Evolutionary conservation across 2,797 vertebrate genomes (phyloP), one percentile per base, ranked within the genome.

Genomic region (Rhinatrema bivittatum): DNA sequence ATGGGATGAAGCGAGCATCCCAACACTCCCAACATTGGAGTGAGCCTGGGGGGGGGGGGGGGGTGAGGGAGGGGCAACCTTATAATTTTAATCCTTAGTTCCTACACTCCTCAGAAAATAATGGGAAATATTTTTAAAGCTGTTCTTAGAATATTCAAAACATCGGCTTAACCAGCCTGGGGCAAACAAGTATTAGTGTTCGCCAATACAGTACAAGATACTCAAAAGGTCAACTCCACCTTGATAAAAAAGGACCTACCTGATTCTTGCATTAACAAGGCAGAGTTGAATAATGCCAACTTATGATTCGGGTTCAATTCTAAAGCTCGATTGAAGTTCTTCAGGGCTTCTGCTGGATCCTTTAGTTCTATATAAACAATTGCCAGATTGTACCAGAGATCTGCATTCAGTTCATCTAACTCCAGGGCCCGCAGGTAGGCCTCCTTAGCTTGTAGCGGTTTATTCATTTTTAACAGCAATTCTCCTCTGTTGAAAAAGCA

Each of bases 321-420:
- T 43, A 99, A 78, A 0, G 95, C 95, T 21, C 44, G 87, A 70
- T 99, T 94, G 63, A 99, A 98, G 68, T 96, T 94, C 61, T 82
- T 91, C 46, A 99, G 72, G 10, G 96, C 96, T 62, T 97, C 94
- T 1, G 84, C 59, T 3, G 92, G 89, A 57, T 97, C 92, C 74
- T 97, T 98, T 82, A 98, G 88, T 72, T 99, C 96, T 29, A 99
- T 99, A 63, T 93, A 87, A 62, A 99, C 96, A 32, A 99, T 99
- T 13, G 96, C 96, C 65, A 99, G 72, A 69, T 99, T 99, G 78
- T 99, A 99, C 96, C 96, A 99, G 45, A 99, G 81, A 61, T 99
- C 96, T 16, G 96, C 90, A 36, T 99, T 99, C 56, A 70, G 83
- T 53, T 65, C 81, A 65, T 99, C 96, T 22, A 99, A 78, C 36